A percentile compares a stretch with the other conserved stretches of the same genome.
These are phyloP conservation scores for Caenorhabditis briggsae DNA, from an alignment of 1,140 invertebrate species.

Conservation along the genomic window DNA sequence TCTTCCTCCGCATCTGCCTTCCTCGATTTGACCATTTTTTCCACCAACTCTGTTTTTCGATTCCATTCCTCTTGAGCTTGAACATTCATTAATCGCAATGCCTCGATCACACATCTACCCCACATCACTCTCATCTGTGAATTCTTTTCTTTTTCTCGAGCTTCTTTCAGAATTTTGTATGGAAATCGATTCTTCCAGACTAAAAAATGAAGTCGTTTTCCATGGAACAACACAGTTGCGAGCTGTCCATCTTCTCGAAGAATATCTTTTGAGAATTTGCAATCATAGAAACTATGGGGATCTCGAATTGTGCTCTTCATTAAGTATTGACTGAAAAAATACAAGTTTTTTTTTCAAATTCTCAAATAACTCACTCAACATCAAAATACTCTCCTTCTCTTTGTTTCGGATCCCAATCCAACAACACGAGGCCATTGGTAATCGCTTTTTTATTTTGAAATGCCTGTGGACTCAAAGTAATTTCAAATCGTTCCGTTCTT, in stretches of 20 bases:
- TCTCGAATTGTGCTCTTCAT: background rate
- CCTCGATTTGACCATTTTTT: background rate
- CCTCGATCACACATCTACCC: background rate
- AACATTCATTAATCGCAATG: background rate
- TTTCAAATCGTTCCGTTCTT: constrained; percentile 13
- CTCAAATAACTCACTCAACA: background rate
- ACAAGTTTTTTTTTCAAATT: background rate
- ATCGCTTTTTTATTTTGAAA: background rate
- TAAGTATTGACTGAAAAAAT: background rate
- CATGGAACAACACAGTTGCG: background rate
- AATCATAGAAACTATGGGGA: background rate
- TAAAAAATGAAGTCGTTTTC: background rate
- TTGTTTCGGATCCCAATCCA: constrained; percentile 1
- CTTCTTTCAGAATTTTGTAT: background rate
- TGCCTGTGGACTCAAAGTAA: constrained; percentile 25
- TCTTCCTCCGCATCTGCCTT: background rate
- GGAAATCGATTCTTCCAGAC: constrained; percentile 13
- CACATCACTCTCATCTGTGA: background rate
- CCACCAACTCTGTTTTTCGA: constrained; percentile 18
- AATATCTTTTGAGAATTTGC: constrained; percentile 35
- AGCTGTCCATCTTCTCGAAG: constrained; percentile 3
- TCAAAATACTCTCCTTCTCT: constrained; percentile 31
- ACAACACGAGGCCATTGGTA: background rate
- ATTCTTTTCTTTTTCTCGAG: background rate
- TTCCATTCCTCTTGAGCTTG: constrained; percentile 24